Conservation (phyloP, 2,797 vertebrate species). For the Hyperoplus immaculatus region DNA sequence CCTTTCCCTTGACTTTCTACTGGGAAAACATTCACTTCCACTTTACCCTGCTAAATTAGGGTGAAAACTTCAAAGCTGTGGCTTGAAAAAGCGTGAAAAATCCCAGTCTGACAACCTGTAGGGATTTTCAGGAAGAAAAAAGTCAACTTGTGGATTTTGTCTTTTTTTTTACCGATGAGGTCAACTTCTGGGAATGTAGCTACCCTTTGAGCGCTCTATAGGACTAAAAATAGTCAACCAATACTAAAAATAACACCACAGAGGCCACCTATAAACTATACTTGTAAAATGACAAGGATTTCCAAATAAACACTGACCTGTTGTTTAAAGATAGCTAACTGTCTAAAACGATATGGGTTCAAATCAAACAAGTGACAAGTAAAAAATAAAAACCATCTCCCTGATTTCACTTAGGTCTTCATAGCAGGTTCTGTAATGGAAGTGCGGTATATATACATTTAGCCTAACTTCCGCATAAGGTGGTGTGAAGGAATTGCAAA, state of each 20-base stretch:
- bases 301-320: background rate
- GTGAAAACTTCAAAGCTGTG: conserved; percentile 54
- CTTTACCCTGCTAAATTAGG: conserved; percentile 36
- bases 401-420: background rate
- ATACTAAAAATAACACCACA: conserved; percentile 17
- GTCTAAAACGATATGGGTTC: background rate
- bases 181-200: conserved; percentile 30
- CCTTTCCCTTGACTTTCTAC: conserved; percentile 53
- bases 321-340: background rate
- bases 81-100: conserved; percentile 25
- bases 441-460: background rate
- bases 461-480: conserved; percentile 7
- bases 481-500: background rate
- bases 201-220: background rate
- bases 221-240: conserved; percentile 14
- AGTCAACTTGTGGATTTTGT: conserved; percentile 31
- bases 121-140: conserved; percentile 40
- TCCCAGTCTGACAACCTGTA: conserved; percentile 33
- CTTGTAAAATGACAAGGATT: background rate
- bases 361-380: background rate
- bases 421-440: background rate
- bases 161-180: conserved; percentile 39
- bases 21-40: conserved; percentile 69
- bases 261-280: conserved; percentile 13
- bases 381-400: background rate